Conservation (phyloP, 2,797 vertebrate genomes). For the Cossypha polioptera region DNA sequence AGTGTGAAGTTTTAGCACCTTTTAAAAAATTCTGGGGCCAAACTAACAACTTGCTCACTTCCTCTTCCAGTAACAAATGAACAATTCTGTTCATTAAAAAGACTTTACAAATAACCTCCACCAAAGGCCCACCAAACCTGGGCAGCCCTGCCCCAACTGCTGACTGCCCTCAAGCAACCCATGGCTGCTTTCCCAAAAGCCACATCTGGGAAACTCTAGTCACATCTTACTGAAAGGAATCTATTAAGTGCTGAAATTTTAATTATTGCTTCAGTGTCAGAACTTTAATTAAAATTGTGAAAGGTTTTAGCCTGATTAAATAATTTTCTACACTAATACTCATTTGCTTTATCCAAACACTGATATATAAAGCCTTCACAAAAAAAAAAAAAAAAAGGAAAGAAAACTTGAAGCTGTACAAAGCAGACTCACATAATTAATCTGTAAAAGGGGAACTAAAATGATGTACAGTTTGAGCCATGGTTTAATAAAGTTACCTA, state of each 20-base stretch:
- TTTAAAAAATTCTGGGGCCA: background rate
- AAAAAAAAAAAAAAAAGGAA: background rate
- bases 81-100: background rate
- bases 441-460: background rate
- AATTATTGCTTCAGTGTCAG: background rate
- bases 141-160: background rate
- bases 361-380: background rate
- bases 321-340: background rate
- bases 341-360: background rate
- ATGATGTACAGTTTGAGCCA: background rate
- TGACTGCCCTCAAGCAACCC: background rate
- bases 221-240: background rate
- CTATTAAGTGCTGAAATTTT: background rate
- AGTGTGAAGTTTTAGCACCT: background rate
- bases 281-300: background rate
- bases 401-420: background rate
- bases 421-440: background rate
- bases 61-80: background rate
- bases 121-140: background rate
- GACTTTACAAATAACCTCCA: background rate
- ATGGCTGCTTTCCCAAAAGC: background rate
- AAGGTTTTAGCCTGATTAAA: background rate
- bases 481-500: background rate
- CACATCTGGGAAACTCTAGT: background rate
- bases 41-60: background rate